Base-by-base conservation (phyloP, 2,888 invertebrate genomes). In the Drosophila infuscata region DNA sequence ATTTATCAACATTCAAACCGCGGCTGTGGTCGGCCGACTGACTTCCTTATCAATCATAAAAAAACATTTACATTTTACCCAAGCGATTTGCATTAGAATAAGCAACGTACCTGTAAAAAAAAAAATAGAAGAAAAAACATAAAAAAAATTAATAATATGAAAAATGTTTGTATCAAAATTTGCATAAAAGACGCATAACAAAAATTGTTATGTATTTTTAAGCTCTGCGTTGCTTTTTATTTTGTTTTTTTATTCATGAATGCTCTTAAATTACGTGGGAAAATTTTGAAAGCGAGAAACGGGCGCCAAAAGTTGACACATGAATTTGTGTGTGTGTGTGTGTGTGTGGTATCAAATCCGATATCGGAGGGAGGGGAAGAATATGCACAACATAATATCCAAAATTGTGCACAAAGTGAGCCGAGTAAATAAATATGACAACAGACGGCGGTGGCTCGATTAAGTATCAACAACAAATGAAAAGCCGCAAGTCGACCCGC, bases 1-100 rank as follows among this genome's bases (percentile, higher is more conserved):
- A 81, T 85, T 85, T 64, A 68, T 77, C 79, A 76, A 65, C 56
- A 70, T 74, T 57, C 61, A 64, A 73, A 56, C 65, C 58, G 35
- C 58, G 53, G 49, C 51, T 56, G 53, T 25, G 1, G 29, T 25
- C 15, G 29, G 49, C 29, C 49, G 17, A 29, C 41, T 51, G 36
- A 75, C 85, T 85, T 88, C 74, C 83, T 89, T 89, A 89, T 88
- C 90, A 80, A 89, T 80, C 86, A 85, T 57, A 56, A 38, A 56
- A 38, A 57, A 56, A 68, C 52, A 74, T 74, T 68, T 56, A 54
- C 69, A 63, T 74, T 69, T 64, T 67, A 52, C 54, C 41, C 54
- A 56, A 20, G 25, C 32, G 54, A 79, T 79, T 76, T 59, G 74
- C 79, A 83, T 84, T 61, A 65, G 59, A 82, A 84, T 62, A 30